Evolutionary conservation across 2,113 vertebrate genomes (phyloP), one percentile per base, ranked within the genome.

Genomic region (Amphilophus citrinellus): DNA sequence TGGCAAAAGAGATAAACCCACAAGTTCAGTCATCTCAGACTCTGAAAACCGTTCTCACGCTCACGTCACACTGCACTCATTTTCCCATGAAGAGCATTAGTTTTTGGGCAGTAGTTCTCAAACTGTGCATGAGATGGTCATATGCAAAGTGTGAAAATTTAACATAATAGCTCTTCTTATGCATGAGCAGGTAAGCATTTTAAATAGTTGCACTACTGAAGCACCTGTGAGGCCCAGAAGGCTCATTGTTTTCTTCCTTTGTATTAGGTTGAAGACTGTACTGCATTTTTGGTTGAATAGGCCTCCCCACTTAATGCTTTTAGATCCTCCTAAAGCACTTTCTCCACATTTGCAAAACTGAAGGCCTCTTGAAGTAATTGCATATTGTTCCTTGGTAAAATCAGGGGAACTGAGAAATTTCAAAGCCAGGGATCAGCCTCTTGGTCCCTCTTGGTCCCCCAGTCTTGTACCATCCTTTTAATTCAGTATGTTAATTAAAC

Each of bases 321-420:
- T n/a, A 24, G 6, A 78, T 68, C 32, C 42, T 76, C 44, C 10
- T 47, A 56, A 82, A 60, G 24, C 73, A 61, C 77, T 5, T 77
- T 59, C 8, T 86, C 79, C 80, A 83, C 87, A 92, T 91, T 93
- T 93, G 89, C 85, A 88, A 93, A 94, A 80, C 68, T 4, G 22
- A 92, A 75, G 89, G 77, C 83, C 92, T 89, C 89, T 93, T 87
- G 60, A 91, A 77, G 58, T 86, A 91, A 92, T 87, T 81, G 78
- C 17, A 81, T 30, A 39, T 88, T 77, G 62, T 88, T 88, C 15
- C 10, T 84, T 3, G 44, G 7, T 61, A 77, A 82, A 75, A 66
- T 79, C 18, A 62, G 61, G 44, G 15, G 17, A 81, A 79, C 62
- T 61, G 76, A 82, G 80, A 82, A 80, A 77, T 82, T 86, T 77